Base-by-base conservation (phyloP, 2,888 invertebrate species). In the Cecidostiba fungosa region DNA sequence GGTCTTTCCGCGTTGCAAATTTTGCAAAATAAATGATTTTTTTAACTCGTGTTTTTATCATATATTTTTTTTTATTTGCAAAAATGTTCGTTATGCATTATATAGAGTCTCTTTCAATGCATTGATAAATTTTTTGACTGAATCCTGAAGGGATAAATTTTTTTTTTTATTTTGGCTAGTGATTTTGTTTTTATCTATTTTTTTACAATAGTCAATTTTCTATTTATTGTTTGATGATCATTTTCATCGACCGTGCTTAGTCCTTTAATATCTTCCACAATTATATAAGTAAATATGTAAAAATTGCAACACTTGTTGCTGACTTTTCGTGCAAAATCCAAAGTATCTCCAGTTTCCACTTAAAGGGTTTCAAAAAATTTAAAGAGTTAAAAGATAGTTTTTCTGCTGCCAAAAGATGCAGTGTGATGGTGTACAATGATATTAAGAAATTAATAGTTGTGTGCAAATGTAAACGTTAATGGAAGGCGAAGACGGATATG, bases 1-100 rank as follows among this genome's bases (percentile, higher is more conserved):
- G 85, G 82, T 86, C 85, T 87, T 87, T 87, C 86, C 62, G 85
- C 72, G 73, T 78, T 73, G 77, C 82, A 32, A 78, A 73, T 81
- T 62, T 82, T 16, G 54, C 43, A 66, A 29, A 72, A 23, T 66
- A 62, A 76, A 50, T 76, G 39, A 70, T 72, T 77, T 84, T 14
- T 43, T 19, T 66, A 32, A 72, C 23, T 66, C n/a, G 43, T 78
- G n/a, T 59, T 80, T 76, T 69, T 26, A 26, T 47, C 62, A 77
- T 29, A 50, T 77, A 14, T 36, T 81, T 82, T 43, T 47, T 81
- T 82, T 43, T 32, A 76, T 77, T 77, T 69, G 74, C 23, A 5
- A 72, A 81, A 73, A 47, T 76, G 32, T 29, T 12, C 43, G 14
- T 54, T 70, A 66, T 32, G 19, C 16, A 29, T 59, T 72, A 32